A percentile compares a stretch with the other conserved stretches of the same genome.
Conservation (phyloP, 1,140 invertebrate species). For the Drosophila tsacasi region DNA sequence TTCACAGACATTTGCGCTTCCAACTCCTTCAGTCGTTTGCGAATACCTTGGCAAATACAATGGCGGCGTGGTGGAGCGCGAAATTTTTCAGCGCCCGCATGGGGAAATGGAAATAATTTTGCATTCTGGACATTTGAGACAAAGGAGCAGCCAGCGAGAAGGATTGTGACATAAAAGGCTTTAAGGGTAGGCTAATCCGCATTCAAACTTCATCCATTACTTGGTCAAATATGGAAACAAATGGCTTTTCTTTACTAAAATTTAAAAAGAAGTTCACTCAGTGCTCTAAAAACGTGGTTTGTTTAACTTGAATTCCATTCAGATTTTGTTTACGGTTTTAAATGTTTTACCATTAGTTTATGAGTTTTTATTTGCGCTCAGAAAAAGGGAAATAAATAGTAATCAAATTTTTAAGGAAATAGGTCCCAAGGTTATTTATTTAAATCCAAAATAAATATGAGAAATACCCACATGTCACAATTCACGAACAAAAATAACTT, state of each 20-base stretch:
- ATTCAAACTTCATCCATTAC: not conserved
- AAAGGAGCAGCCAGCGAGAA: conserved; percentile 16
- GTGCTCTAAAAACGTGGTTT: not conserved
- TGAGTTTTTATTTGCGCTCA: not conserved
- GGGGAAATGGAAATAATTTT: conserved; percentile 47
- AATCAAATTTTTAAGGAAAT: not conserved
- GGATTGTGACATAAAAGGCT: conserved; percentile 9
- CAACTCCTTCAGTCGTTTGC: conserved; percentile 20
- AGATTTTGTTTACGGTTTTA: no score
- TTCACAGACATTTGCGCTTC: conserved; percentile 53
- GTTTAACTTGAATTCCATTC: not conserved
- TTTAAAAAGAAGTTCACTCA: not conserved
- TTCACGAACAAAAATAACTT: no score
- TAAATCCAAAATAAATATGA: not conserved
- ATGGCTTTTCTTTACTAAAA: not conserved
- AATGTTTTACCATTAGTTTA: not conserved
- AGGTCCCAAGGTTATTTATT: not conserved
- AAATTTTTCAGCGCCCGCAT: conserved; percentile 30
- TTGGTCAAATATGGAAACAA: conserved; percentile 3
- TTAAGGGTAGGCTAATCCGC: conserved; percentile 1
- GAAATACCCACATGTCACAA: not conserved
- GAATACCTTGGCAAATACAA: conserved; percentile 36
- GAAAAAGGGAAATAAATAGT: not conserved
- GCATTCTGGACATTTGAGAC: conserved; percentile 31
- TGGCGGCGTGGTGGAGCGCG: conserved; percentile 32